Conservation (phyloP, 2,888 invertebrate genomes). For the Sussaba pulchella region DNA sequence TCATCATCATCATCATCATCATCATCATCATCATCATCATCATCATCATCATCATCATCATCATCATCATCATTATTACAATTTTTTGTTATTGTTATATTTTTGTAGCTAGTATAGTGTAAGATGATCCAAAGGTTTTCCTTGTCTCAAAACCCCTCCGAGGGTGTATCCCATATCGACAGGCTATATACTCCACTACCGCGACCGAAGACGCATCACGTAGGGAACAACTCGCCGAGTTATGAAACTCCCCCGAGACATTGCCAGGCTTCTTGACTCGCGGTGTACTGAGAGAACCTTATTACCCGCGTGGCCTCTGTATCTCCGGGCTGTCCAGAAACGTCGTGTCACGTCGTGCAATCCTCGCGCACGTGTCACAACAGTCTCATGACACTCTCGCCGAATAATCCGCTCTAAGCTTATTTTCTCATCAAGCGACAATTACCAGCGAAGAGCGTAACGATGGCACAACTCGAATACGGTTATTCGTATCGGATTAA, state of each 20-base stretch:
- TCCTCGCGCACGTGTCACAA: background rate
- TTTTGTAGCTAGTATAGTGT: background rate
- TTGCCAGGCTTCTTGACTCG: conserved; percentile 10
- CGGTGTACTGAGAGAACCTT: background rate
- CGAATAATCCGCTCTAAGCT: background rate
- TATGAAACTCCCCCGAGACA: conserved; percentile 38
- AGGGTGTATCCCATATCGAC: conserved; percentile 20
- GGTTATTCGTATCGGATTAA: conserved; percentile 49
- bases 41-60: too few species aligned
- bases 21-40: too few species aligned
- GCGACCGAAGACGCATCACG: conserved; percentile 25
- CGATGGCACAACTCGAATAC: conserved; percentile 26
- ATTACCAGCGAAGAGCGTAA: conserved; percentile 42
- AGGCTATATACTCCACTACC: background rate
- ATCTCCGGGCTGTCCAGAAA: background rate
- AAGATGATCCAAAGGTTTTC: conserved; percentile 19
- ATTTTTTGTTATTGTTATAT: too few species aligned
- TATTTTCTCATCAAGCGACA: conserved; percentile 38
- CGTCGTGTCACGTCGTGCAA: background rate
- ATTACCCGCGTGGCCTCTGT: background rate
- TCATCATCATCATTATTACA: background rate
- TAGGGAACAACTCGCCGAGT: conserved; percentile 49
- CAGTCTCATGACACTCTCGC: background rate
- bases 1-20: too few species aligned
- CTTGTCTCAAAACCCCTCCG: conserved; percentile 2